A percentile compares a stretch with the other conserved stretches of the same genome.
Conservation (phyloP, 2,113 vertebrate genomes). For the Campylomormyrus numenius region DNA sequence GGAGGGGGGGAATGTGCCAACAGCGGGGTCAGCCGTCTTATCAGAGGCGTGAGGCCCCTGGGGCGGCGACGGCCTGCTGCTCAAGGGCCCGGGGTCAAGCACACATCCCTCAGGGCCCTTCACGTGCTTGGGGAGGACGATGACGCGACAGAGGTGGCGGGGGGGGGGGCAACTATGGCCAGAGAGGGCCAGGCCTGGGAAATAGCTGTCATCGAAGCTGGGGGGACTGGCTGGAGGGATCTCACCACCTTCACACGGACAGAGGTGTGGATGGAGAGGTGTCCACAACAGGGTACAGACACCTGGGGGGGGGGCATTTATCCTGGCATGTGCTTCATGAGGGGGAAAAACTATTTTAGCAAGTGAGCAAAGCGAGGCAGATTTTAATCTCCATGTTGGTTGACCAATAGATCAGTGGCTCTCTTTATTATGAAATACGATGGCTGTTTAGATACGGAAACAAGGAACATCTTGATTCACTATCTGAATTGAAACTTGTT, state of each 20-base stretch:
- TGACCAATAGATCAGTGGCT: neutral
- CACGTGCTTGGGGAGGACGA: slow-evolving; percentile 57
- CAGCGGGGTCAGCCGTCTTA: slow-evolving; percentile 61
- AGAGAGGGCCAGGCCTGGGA: slow-evolving; percentile 59
- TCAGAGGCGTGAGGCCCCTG: slow-evolving; percentile 40
- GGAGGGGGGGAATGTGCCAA: slow-evolving; percentile 54
- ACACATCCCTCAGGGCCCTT: slow-evolving; percentile 55
- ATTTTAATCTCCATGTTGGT: neutral
- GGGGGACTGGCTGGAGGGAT: slow-evolving; percentile 50
- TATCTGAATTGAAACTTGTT: neutral
- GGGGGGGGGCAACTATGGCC: slow-evolving; percentile 33
- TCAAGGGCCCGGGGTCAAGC: slow-evolving; percentile 49
- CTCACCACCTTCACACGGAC: slow-evolving; percentile 42
- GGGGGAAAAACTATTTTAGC: neutral
- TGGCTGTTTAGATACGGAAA: neutral
- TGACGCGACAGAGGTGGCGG: slow-evolving; percentile 12
- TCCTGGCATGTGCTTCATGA: neutral
- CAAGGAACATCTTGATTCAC: neutral
- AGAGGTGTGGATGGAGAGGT: slow-evolving; percentile 21
- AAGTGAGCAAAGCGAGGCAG: neutral
- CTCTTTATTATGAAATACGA: neutral
- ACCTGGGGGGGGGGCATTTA: neutral
- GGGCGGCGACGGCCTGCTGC: slow-evolving; percentile 43
- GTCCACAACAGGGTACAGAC: slow-evolving; percentile 32
- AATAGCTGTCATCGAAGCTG: slow-evolving; percentile 65